Evolutionary conservation across 2,113 vertebrate genomes (phyloP), one percentile per base, ranked within the genome.

Genomic region (Boulengeromyrus knoepffleri): DNA sequence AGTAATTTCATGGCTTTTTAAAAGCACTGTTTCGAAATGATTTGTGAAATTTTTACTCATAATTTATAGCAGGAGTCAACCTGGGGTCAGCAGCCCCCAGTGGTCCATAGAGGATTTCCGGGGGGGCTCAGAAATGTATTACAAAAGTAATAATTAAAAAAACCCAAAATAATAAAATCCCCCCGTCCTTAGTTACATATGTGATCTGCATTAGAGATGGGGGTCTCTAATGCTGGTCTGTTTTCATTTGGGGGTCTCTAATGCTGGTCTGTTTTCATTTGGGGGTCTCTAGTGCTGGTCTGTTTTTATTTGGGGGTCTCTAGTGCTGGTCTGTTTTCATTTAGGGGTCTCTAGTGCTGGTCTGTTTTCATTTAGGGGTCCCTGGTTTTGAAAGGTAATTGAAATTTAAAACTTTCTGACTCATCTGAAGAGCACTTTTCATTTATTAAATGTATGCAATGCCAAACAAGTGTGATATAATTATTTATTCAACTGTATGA

Each of bases 401-500:
- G 1, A 45, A 83, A 24, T 85, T 8, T 3, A 27, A 49, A 74
- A 88, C 92, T 92, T 88, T 53, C 52, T 19, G 15, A 52, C 85
- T 31, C 31, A 50, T 52, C 27, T 12, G 15, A 56, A 7, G 66
- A 8, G 0, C 5, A 19, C 50, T 12, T 56, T 47, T 70, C 4
- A 0, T 24, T 85, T 9, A 1, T 0, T 53, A 87, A 86, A 91
- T 27, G 7, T 90, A 92, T 88, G 53, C 49, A 91, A 70, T 53
- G 39, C 58, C 89, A 86, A 7, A 84, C n/a, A 53, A 0, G 3
- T 85, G 21, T 91, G 66, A 91, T 85, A 53, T 66, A n/a, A 39
- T 94, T 85, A 95, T 95, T 86, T 92, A 93, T 90, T 90, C 84
- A 27, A 36, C 50, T 56, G 50, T 62, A 31, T 94, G 87, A 95